Evolutionary conservation across 35 echinoderm and acorn worm genomes (phyloP), one percentile per base, ranked within the genome.

Genomic region (Apostichopus japonicus): DNA sequence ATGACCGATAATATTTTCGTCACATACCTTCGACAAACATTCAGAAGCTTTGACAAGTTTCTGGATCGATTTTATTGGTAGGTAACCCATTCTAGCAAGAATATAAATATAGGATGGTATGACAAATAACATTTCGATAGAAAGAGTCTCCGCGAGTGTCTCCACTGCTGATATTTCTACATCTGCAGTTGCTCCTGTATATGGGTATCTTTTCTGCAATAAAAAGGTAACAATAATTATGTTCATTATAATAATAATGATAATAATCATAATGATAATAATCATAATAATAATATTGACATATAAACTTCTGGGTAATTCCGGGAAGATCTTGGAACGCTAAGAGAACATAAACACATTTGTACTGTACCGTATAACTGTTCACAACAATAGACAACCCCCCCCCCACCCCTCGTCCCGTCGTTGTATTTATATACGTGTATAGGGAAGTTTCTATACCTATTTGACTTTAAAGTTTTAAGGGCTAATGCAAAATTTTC

Each of bases 121-220:
- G 23, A 55, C 53, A 65, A 87, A 87, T 4, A 87, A 56, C 86
- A 87, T 87, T 63, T 56, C 23, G 7, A 87, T 87, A 13, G 19
- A 62, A 3, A 87, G 63, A 62, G 53, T 65, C 14, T 56, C 53
- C 14, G 53, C 86, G 0, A 87, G 56, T 6, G 56, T 62, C 8
- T 87, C 86, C 6, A 71, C 56, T 24, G 86, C 86, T 24, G 58
- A n/a, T 24, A 87, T 87, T 27, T 87, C 53, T 51, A 24, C 27
- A 0, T 58, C 15, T 24, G 58, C 63, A 1, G 53, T 56, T 25
- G 53, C 58, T 13, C 58, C 56, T 8, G 58, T 57, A 51, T 87
- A 87, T 17, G 54, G 53, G 19, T 87, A 87, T 15, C 86, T 54
- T 87, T 87, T 71, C 78, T 79, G 78, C 23, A 79, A 53, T 44